Base-by-base conservation (phyloP, 1,140 invertebrate genomes). In the Aphaenogaster ashmeadi region DNA sequence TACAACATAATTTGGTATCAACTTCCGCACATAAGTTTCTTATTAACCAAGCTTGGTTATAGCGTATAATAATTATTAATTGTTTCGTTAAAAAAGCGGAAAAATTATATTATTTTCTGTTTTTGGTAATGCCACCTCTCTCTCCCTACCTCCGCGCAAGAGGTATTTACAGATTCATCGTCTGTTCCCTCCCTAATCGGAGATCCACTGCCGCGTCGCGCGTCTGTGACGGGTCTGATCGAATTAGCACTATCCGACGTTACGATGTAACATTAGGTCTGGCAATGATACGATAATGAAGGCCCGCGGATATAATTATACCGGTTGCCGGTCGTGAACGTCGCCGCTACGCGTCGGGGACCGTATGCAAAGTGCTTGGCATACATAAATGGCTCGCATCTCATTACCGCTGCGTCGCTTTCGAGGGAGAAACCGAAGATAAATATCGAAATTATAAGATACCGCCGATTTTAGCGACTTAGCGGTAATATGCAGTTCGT, bases 361-460 rank as follows among this genome's bases (percentile, higher is more conserved):
- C 13, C n/a, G 47, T 69, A 54, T 60, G 67, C 38, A 72, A 60
- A 58, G 9, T 83, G 21, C 27, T 60, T 74, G 41, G 27, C 66
- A 58, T 47, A 75, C 3, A 36, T 47, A 60, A 56, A 60, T 44
- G 27, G 44, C 56, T 74, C 4, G 54, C 41, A 47, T 74, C 44
- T 60, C 80, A 67, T 74, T 74, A 60, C 18, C 27, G 13, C 38
- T n/a, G n/a, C 13, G 80, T 84, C 80, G 38, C 13, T 74, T 50
- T 74, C 6, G 54, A 36, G 33, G 9, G 41, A 11, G 41, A 47
- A 36, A 41, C 41, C 11, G 18, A 38, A 58, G 69, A 84, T 60
- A 62, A 84, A 84, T 74, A 62, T 75, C 33, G n/a, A 60, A 84
- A 74, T 56, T 84, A 50, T 58, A 36, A 60, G 54, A 84, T 75